Conservation (phyloP, 2,797 vertebrate species). For the Heterohyrax brucei region DNA sequence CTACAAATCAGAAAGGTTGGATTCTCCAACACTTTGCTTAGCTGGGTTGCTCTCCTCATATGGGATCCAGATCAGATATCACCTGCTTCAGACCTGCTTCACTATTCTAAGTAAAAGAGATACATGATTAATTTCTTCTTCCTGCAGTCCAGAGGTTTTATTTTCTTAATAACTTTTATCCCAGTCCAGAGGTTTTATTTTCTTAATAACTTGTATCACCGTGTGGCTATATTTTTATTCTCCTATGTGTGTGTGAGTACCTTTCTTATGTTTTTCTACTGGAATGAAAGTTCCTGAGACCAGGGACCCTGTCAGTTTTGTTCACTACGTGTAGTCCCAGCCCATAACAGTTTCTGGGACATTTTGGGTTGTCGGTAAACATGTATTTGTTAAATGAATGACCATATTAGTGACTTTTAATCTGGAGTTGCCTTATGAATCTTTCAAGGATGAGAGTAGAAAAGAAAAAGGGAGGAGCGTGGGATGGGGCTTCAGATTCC, state of each 20-base stretch:
- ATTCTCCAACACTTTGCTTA: not conserved
- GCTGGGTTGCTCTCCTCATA: not conserved
- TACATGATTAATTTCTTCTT: not conserved
- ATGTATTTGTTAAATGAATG: not conserved
- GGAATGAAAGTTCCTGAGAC: not conserved
- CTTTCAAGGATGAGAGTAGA: not conserved
- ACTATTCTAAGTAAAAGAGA: not conserved
- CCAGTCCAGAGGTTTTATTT: not conserved
- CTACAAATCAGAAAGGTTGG: not conserved
- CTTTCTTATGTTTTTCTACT: not conserved
- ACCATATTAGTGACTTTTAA: not conserved
- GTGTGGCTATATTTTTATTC: not conserved
- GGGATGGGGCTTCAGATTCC: not conserved
- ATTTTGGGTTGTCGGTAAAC: not conserved
- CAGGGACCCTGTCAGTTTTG: not conserved
- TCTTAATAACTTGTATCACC: conserved; percentile 16
- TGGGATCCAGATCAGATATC: not conserved
- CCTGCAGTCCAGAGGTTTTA: not conserved
- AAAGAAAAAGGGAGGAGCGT: not conserved
- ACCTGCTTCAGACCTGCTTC: not conserved
- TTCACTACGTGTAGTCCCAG: not conserved
- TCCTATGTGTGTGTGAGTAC: not conserved
- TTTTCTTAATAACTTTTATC: conserved; percentile 21
- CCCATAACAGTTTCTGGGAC: not conserved
- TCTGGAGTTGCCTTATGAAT: not conserved